Base-by-base conservation (phyloP, 2,888 invertebrate species). In the Sepioteuthis lessoniana region DNA sequence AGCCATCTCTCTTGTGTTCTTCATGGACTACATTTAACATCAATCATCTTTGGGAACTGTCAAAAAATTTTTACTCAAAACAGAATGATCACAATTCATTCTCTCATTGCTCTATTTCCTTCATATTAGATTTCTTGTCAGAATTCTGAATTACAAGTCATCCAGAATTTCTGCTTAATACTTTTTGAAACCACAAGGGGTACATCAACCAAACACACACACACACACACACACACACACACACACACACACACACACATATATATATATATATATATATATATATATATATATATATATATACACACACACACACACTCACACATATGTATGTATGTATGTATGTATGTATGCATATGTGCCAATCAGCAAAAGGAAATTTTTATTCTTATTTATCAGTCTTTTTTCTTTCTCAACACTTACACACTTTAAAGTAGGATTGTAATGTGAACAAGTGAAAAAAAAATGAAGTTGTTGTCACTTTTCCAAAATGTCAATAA, bases 31-130 rank as follows among this genome's bases (percentile, higher is more conserved):
- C n/a, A n/a, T n/a, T 76, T 35, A 10, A 76, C 35, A n/a, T 76
- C 76, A 76, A 76, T 76, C 76, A 76, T 76, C 76, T n/a, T 76
- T 35, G n/a, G 16, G 35, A 76, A 76, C 76, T 16, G 76, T 76
- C 76, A n/a, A 76, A 76, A 76, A n/a, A 76, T n/a, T 76, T n/a
- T 76, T n/a, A 76, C 76, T 76, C 76, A 16, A 76, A 76, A 76
- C 76, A 76, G n/a, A 76, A 13, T 76, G 16, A n/a, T 76, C n/a
- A n/a, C 76, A 13, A 76, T 35, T 76, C 76, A 76, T 35, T n/a
- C n/a, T n/a, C n/a, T 76, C 4, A 76, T 76, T 16, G 35, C 16
- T 76, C n/a, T 35, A 35, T 76, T 76, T 76, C 35, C 21, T 55
- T 28, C 3, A 55, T 55, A 55, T 55, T 55, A 55, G 55, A n/a